Evolutionary conservation across 1,140 invertebrate genomes (phyloP).

Genomic region (Meloidogyne hapla): DNA sequence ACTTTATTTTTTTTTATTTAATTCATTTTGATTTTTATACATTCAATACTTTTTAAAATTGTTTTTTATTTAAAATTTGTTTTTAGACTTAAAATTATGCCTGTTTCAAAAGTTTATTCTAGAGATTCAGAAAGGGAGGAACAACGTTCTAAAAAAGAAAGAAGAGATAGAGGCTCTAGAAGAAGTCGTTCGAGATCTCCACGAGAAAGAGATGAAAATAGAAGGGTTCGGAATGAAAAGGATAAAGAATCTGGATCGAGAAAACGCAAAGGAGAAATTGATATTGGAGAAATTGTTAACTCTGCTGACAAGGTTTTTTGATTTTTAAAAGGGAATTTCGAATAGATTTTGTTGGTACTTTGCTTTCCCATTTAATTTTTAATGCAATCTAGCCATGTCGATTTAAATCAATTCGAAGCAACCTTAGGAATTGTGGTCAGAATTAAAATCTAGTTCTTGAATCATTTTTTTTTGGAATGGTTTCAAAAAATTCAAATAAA

Average conservation of each 20-base stretch:
- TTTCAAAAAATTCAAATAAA: no score
- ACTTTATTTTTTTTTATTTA: no score
- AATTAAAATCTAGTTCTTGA: no score
- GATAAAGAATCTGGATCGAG: background rate
- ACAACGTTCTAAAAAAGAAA: background rate
- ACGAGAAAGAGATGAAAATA: conserved; percentile 9
- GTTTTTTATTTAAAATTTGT: no score
- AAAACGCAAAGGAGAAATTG: conserved; percentile 21
- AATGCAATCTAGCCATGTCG: no score
- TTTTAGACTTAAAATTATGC: background rate
- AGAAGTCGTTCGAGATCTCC: conserved; percentile 12
- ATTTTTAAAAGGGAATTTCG: background rate
- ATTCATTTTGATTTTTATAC: no score
- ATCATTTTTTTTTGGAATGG: no score
- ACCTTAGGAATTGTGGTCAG: no score
- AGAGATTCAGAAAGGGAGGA: conserved; percentile 11
- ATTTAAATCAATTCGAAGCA: no score
- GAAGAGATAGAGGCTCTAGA: conserved; percentile 2
- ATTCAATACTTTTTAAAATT: no score
- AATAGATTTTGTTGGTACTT: background rate
- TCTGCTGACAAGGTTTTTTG: conserved; percentile 14
- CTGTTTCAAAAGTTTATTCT: conserved; percentile 22
- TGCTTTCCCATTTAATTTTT: no score
- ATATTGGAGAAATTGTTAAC: conserved; percentile 32
- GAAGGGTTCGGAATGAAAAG: conserved; percentile 1